Evolutionary conservation across 2,113 vertebrate species (phyloP), one percentile per base, ranked within the genome.

Genomic region (Epinephelus moara): DNA sequence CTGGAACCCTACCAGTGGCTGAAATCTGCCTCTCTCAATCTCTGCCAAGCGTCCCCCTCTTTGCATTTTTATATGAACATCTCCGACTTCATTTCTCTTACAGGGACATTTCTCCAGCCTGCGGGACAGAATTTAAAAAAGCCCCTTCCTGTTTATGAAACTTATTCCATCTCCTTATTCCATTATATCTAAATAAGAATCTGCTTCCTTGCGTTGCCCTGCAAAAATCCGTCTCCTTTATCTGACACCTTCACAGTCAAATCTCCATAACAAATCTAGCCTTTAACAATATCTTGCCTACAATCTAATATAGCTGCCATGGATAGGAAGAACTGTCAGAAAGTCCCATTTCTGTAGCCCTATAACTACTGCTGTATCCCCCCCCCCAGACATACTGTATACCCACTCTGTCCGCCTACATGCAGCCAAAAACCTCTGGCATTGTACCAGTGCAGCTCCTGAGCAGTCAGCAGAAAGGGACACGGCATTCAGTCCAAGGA

Each of bases 391-490:
- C 81, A 67, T 4, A 70, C 50, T 60, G 37, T 67, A 80, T 66
- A 76, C 80, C 77, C 21, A 33, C 80, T 82, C 84, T 85, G 86
- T 82, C 89, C 81, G 37, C 85, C 85, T 70, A 91, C 85, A 78
- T 27, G n/a, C 83, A 71, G 88, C 88, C 85, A 89, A 79, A 90
- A 87, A 81, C 84, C 67, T 85, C 84, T 91, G 88, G 93, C 89
- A 61, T 42, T 0, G 50, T 59, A 74, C 75, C 90, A 88, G 67
- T 23, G 61, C 68, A 50, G 70, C 81, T 89, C 77, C 73, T 13
- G 66, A 75, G 80, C 74, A 88, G 80, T 93, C 90, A 93, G 89
- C 81, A 90, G 75, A 89, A 87, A 72, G 63, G 73, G 72, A 86
- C 88, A 77, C 25, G 1, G 82, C 77, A 73, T 68, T 81, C 76